Evolutionary conservation across 2,888 invertebrate species (phyloP).

Genomic region (Doris montereyensis): DNA sequence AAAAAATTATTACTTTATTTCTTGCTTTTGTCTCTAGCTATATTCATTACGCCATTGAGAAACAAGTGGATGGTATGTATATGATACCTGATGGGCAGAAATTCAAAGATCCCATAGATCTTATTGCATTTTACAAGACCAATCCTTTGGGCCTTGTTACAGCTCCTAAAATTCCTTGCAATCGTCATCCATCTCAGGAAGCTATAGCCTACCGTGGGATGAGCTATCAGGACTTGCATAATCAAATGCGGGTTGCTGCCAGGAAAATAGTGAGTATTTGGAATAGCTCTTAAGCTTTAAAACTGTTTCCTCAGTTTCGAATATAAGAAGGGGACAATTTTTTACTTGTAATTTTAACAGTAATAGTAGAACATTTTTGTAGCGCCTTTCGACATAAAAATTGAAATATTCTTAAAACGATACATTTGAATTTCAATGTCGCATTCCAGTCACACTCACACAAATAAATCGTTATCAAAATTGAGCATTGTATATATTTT

Average conservation of each 20-base stretch:
- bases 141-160: conserved; percentile 69
- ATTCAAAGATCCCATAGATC: conserved; percentile 70
- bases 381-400: too few species aligned
- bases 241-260: conserved; percentile 31
- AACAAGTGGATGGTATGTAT: conserved; percentile 69
- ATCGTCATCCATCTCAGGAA: conserved; percentile 57
- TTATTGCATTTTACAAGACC: conserved; percentile 66
- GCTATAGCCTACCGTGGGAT: conserved; percentile 71
- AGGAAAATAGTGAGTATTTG: conserved; percentile 26
- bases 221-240: conserved; percentile 64
- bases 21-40: conserved; percentile 53
- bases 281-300: too few species aligned
- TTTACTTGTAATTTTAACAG: too few species aligned
- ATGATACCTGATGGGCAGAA: conserved; percentile 69
- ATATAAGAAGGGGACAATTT: too few species aligned
- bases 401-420: too few species aligned
- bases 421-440: too few species aligned
- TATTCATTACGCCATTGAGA: conserved; percentile 72
- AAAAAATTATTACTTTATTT: background rate
- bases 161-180: conserved; percentile 63
- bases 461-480: too few species aligned
- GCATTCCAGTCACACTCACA: too few species aligned
- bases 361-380: too few species aligned
- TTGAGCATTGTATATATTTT: too few species aligned
- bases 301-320: too few species aligned